These are phyloP conservation scores for Ambastaia sidthimunki DNA, from an alignment of 2,797 vertebrate species.

Conservation along the genomic window DNA sequence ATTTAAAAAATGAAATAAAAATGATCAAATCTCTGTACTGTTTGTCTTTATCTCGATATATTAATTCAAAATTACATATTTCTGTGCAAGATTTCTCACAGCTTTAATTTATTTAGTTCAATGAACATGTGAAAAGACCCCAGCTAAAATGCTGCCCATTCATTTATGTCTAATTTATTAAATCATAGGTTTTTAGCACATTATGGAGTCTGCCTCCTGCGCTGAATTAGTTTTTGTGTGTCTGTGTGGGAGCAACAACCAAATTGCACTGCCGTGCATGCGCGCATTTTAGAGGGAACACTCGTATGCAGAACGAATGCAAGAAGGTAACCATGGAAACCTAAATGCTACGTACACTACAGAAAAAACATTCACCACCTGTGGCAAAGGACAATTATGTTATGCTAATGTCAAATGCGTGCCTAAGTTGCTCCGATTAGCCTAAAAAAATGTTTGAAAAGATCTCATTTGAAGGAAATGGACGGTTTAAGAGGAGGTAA, in stretches of 20 bases:
- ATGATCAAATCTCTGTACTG: too few relatives aligned
- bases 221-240: not conserved
- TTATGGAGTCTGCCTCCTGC: not conserved
- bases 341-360: not conserved
- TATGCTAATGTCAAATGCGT: conserved; percentile 28
- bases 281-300: not conserved
- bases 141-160: not conserved
- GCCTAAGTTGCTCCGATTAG: conserved; percentile 42
- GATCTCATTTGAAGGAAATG: conserved; percentile 41
- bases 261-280: not conserved
- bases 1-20: too few relatives aligned
- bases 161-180: not conserved
- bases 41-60: too few relatives aligned
- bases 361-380: conserved; percentile 9
- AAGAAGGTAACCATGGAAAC: conserved; percentile 49
- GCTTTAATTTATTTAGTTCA: not conserved
- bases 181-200: not conserved
- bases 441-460: conserved; percentile 35
- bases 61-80: too few relatives aligned
- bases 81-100: not conserved
- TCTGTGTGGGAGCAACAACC: not conserved
- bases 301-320: not conserved
- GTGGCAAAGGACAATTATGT: conserved; percentile 32
- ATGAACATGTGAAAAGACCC: not conserved
- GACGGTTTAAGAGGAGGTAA: conserved; percentile 30